Conservation (phyloP, 1,140 invertebrate species). For the Dinoponera quadriceps region DNA sequence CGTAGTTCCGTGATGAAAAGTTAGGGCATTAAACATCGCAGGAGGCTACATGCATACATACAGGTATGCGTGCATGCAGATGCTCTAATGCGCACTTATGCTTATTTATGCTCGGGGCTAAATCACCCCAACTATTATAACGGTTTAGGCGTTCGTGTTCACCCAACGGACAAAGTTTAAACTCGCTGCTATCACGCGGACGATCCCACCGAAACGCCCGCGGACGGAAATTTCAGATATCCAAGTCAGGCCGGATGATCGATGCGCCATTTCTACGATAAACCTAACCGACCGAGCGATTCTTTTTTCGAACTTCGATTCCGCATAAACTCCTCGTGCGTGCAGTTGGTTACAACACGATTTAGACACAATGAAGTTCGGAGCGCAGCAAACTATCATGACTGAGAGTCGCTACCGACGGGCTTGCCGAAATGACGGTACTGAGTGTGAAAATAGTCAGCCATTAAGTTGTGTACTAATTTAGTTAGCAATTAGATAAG, state of each 20-base stretch:
- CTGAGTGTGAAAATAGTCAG: too few species aligned
- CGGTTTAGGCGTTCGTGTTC: constrained; percentile 33
- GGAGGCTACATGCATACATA: not conserved
- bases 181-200: constrained; percentile 23
- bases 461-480: too few species aligned
- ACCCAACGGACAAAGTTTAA: constrained; percentile 36
- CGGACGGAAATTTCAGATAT: constrained; percentile 23
- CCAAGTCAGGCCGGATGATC: not conserved
- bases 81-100: constrained; percentile 40
- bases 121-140: constrained; percentile 59
- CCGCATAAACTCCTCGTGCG: not conserved
- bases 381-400: too few species aligned
- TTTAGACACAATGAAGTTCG: too few species aligned
- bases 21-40: constrained; percentile 62
- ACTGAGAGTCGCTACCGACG: too few species aligned
- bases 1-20: constrained; percentile 62
- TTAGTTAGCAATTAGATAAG: too few species aligned
- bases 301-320: not conserved
- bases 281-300: not conserved
- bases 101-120: constrained; percentile 65
- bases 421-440: too few species aligned
- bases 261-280: not conserved
- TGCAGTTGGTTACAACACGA: too few species aligned
- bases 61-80: not conserved
- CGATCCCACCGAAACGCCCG: not conserved